Conservation (phyloP, 2,888 invertebrate genomes). For the Drosophila lacicola region DNA sequence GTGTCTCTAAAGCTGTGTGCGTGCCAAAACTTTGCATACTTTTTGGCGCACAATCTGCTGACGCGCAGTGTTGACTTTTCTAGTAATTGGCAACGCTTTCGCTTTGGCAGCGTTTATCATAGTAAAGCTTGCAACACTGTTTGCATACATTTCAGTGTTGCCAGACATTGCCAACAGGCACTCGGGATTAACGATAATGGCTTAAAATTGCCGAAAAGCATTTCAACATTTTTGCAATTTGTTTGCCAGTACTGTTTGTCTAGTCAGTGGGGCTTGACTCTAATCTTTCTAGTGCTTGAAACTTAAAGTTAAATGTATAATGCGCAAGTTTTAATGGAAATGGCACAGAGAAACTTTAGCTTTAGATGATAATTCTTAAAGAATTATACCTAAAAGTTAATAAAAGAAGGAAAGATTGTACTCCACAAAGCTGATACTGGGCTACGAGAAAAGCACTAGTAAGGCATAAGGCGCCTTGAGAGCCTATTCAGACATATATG, state of each 20-base stretch:
- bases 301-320: constrained; percentile 20
- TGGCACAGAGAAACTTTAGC: constrained; percentile 1
- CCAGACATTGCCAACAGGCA: constrained; percentile 43
- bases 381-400: not conserved
- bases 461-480: not conserved
- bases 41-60: constrained; percentile 71
- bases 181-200: constrained; percentile 46
- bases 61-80: constrained; percentile 70
- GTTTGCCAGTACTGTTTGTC: constrained; percentile 13
- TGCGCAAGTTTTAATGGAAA: constrained; percentile 21
- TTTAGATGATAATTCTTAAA: not conserved
- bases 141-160: constrained; percentile 40
- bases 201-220: constrained; percentile 23
- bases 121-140: constrained; percentile 39
- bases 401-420: too few species aligned
- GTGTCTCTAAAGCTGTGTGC: constrained; percentile 4
- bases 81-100: constrained; percentile 67
- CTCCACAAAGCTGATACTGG: too few species aligned
- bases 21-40: constrained; percentile 56
- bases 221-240: constrained; percentile 14
- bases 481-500: not conserved
- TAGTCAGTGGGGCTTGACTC: constrained; percentile 1
- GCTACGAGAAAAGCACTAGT: too few species aligned
- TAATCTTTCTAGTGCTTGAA: constrained; percentile 16
- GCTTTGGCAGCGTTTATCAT: constrained; percentile 33